These are phyloP conservation scores for Excalfactoria chinensis DNA, from an alignment of 2,113 vertebrate genomes.

Conservation along the genomic window DNA sequence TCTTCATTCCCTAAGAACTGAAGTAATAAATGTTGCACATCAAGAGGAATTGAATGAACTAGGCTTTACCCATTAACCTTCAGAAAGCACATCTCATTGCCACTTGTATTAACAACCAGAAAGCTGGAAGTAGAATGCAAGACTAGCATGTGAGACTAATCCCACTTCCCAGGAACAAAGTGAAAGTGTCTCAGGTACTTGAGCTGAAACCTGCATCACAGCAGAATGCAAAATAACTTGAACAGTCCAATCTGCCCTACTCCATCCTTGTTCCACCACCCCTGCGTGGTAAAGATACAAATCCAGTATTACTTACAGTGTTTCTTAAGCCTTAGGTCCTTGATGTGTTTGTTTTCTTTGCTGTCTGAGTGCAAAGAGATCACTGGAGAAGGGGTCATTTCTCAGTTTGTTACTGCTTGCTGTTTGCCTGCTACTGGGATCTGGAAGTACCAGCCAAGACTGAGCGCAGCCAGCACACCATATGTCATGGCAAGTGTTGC, in stretches of 20 bases:
- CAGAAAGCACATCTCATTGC: not conserved
- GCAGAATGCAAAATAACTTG: not conserved
- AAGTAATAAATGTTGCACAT: conserved; percentile 9
- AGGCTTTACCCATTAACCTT: not conserved
- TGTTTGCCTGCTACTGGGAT: not conserved
- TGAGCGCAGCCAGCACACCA: not conserved
- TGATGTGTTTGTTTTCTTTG: not conserved
- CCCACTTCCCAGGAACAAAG: not conserved
- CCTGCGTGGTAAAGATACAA: not conserved
- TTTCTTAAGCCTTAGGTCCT: not conserved
- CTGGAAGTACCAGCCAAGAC: not conserved
- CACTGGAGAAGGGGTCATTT: not conserved
- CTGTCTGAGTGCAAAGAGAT: not conserved
- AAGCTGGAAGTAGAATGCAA: conserved; percentile 23
- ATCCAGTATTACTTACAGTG: not conserved
- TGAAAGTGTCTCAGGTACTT: not conserved
- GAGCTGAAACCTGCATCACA: not conserved
- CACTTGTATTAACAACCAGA: not conserved
- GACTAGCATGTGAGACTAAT: not conserved
- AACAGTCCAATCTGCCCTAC: not conserved
- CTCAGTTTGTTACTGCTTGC: not conserved
- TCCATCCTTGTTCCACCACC: not conserved
- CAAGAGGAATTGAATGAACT: not conserved
- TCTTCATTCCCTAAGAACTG: not conserved
- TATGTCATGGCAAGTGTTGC: not conserved